Base-by-base conservation (phyloP, 1,140 invertebrate genomes). In the Heliconius eleuchia region DNA sequence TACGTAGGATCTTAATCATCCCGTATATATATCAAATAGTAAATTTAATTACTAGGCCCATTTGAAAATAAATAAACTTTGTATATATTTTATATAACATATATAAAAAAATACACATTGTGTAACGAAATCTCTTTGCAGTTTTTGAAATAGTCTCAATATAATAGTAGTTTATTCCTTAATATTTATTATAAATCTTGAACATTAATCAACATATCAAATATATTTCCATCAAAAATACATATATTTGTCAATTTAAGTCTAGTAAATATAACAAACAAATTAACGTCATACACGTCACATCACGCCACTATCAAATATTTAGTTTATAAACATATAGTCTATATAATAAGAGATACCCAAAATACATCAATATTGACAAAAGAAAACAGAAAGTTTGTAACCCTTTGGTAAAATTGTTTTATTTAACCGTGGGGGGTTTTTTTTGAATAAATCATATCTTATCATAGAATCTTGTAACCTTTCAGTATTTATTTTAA, bases 211-310 rank as follows among this genome's bases (percentile, higher is more conserved):
- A 60, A 60, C 60, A 23, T 30, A 27, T 60, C 60, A 27, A 5
- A 27, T 27, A 66, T 66, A 27, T 30, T 66, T 66, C 27, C 60
- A 66, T 66, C 60, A 66, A 66, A 66, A 66, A 66, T 66, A 66
- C 9, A 66, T 30, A 30, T 23, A 27, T 66, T 16, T 60, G n/a
- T 27, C 2, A 55, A n/a, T 7, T 18, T 66, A 66, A 66, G 13
- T 30, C 4, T 66, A 66, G 27, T 66, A 30, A 66, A 1, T 16
- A 27, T 23, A 66, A 66, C 23, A 13, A 66, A 27, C 60, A 66
- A 23, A 30, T 8, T 16, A 66, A 66, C 27, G 27, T 66, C 27
- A 66, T 18, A 52, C 6, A 52, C 18, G 50, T 19, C 18, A 37
- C 34, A 37, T 37, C 34, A 37, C 34, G 34, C 34, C 34, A 34